These are phyloP conservation scores for Drosophila infuscata DNA, from an alignment of 2,888 invertebrate genomes.

Conservation along the genomic window DNA sequence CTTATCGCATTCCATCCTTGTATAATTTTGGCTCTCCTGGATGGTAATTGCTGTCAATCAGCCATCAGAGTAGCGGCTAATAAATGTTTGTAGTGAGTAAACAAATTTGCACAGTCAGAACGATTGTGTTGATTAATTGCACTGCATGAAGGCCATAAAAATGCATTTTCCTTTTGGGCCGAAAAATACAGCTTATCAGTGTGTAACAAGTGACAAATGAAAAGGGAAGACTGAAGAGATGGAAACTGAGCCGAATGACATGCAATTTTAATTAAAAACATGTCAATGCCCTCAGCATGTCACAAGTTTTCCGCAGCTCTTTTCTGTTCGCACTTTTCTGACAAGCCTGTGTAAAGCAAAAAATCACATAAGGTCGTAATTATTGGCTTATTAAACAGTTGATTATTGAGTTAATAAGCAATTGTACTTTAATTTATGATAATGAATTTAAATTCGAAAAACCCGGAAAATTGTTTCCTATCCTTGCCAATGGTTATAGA, in stretches of 20 bases:
- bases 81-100: constrained; percentile 4
- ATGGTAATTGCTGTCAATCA: constrained; percentile 12
- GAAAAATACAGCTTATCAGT: background rate
- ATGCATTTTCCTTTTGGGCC: background rate
- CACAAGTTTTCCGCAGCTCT: background rate
- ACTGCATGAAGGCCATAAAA: constrained; percentile 6
- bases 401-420: background rate
- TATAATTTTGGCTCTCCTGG: background rate
- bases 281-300: background rate
- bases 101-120: background rate
- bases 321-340: background rate
- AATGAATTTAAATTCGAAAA: background rate
- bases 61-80: constrained; percentile 18
- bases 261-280: constrained; percentile 24
- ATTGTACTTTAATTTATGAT: background rate
- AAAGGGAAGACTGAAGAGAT: background rate
- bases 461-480: constrained; percentile 10
- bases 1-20: background rate
- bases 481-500: constrained; percentile 1
- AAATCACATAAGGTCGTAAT: background rate
- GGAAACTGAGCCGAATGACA: background rate
- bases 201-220: background rate
- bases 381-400: background rate
- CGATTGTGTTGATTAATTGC: background rate
- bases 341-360: background rate